Percentiles rank a stretch among this genome's conserved stretches.
Conservation (phyloP, 2,797 vertebrate species). For the Selene dorsalis region DNA sequence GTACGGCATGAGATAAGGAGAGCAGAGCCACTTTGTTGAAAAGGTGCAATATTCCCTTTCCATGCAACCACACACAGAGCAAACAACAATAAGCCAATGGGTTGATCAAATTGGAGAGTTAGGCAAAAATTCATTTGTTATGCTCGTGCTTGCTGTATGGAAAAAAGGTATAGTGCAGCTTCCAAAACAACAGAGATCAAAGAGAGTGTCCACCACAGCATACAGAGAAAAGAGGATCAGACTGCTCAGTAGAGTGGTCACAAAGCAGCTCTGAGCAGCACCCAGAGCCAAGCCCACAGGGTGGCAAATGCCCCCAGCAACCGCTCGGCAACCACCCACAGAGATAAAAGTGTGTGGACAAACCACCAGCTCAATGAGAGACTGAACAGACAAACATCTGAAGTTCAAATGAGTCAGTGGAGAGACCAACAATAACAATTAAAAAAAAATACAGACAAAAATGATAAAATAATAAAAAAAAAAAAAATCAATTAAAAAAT, state of each 20-base stretch:
- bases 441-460: constrained; percentile 67
- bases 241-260: constrained; percentile 71
- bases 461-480: constrained; percentile 38
- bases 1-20: constrained; percentile 66
- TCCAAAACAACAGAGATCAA: constrained; percentile 75
- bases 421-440: constrained; percentile 72
- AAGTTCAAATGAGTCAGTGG: constrained; percentile 80
- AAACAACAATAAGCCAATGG: constrained; percentile 50
- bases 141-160: constrained; percentile 65
- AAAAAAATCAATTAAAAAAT: constrained; percentile 29
- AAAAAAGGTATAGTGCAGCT: constrained; percentile 82
- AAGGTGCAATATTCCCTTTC: constrained; percentile 83
- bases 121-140: constrained; percentile 49
- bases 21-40: constrained; percentile 69
- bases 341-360: constrained; percentile 71
- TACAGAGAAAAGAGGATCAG: constrained; percentile 71
- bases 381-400: constrained; percentile 74
- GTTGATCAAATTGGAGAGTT: constrained; percentile 42
- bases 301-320: constrained; percentile 63
- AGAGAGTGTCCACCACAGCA: constrained; percentile 78
- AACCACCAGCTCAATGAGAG: constrained; percentile 76
- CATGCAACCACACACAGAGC: constrained; percentile 61
- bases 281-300: constrained; percentile 39
- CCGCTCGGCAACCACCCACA: constrained; percentile 67
- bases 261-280: constrained; percentile 59